Conservation (phyloP, 2,888 invertebrate species). For the Imbricaverruca yamaguchii region DNA sequence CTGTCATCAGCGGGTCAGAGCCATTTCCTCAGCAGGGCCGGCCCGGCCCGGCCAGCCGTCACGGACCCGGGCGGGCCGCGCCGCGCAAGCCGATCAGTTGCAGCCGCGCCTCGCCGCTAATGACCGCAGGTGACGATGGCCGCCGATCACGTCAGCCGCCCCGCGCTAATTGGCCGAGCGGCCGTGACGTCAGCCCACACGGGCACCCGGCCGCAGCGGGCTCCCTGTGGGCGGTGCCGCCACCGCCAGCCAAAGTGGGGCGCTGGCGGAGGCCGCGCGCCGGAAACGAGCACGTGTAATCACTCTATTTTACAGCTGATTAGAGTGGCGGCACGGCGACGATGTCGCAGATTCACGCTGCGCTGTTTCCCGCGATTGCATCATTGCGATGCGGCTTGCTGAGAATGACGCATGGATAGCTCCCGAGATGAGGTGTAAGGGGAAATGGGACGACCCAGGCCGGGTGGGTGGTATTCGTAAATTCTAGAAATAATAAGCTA, state of each 20-base stretch:
- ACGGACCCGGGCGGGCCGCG: not conserved
- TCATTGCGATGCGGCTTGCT: not conserved
- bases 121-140: conserved; percentile 10
- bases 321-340: not conserved
- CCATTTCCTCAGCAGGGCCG: not conserved
- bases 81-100: conserved; percentile 5
- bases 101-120: conserved; percentile 15
- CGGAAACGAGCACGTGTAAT: not conserved
- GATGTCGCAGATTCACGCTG: too few relatives aligned
- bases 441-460: too few relatives aligned
- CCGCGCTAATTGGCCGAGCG: conserved; percentile 3
- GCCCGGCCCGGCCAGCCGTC: not conserved
- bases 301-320: conserved; percentile 7
- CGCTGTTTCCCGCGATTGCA: not conserved
- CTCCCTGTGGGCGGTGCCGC: too few relatives aligned
- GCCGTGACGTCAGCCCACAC: not conserved
- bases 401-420: too few relatives aligned
- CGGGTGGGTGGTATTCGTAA: too few relatives aligned
- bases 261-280: not conserved
- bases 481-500: too few relatives aligned
- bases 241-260: not conserved
- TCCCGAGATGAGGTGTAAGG: too few relatives aligned
- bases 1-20: not conserved
- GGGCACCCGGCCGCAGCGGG: too few relatives aligned
- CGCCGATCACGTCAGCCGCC: not conserved